Evolutionary conservation across 2,113 vertebrate genomes (phyloP).

Genomic region (Tenebrosternarchus preto): DNA sequence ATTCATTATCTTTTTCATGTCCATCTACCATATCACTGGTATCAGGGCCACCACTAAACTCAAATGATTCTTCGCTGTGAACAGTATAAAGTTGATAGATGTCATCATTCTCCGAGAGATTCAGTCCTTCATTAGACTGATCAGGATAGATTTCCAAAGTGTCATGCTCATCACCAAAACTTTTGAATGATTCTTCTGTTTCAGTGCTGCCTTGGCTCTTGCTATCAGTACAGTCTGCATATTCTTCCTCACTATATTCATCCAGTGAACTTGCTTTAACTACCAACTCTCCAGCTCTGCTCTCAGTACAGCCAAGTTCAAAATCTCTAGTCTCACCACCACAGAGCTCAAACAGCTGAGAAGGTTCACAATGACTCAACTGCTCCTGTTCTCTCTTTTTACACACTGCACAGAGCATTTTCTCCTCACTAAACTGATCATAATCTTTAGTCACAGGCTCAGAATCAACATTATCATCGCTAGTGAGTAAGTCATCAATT

Average conservation of each 20-base stretch:
- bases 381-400: background rate
- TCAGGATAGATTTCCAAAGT: conserved; percentile 35
- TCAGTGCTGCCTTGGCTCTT: conserved; percentile 55
- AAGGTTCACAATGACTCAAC: background rate
- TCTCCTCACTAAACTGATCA: background rate
- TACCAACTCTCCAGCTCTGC: conserved; percentile 58
- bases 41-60: background rate
- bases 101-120: conserved; percentile 8
- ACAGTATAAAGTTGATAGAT: background rate
- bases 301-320: conserved; percentile 53
- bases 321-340: conserved; percentile 54
- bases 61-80: background rate
- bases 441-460: conserved; percentile 20
- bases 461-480: background rate
- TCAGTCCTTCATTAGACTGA: conserved; percentile 1
- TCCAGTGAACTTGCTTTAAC: conserved; percentile 58
- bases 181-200: conserved; percentile 53
- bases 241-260: conserved; percentile 59
- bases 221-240: conserved; percentile 46
- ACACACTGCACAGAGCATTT: conserved; percentile 38
- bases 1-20: conserved; percentile 12
- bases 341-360: conserved; percentile 64
- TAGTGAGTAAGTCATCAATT: background rate
- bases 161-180: conserved; percentile 46
- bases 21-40: conserved; percentile 5